Percentiles rank a stretch among this genome's conserved stretches.
These are phyloP conservation scores for Hesperia comma DNA, from an alignment of 2,888 invertebrate species.

Conservation along the genomic window DNA sequence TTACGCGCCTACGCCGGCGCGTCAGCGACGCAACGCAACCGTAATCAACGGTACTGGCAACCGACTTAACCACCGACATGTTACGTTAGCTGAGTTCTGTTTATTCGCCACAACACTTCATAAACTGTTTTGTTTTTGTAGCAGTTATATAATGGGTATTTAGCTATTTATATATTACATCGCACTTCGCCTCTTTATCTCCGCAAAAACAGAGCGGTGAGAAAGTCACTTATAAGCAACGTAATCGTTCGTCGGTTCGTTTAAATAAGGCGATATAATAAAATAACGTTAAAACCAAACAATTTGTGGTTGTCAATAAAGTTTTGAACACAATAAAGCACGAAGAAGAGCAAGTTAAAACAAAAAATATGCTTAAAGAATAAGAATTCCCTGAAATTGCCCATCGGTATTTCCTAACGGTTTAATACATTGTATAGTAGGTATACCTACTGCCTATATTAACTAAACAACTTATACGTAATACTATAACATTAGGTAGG, in stretches of 20 bases:
- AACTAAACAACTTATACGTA: too few relatives aligned
- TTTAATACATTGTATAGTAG: too few relatives aligned
- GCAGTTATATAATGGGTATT: slow-evolving; percentile 3
- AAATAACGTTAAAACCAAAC: too few relatives aligned
- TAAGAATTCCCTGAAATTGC: too few relatives aligned
- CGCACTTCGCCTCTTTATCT: not conserved
- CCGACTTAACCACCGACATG: slow-evolving; percentile 17
- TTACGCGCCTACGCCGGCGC: slow-evolving; percentile 31
- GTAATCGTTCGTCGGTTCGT: not conserved
- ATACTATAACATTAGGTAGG: too few relatives aligned
- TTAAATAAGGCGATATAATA: not conserved
- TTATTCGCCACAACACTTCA: slow-evolving; percentile 18
- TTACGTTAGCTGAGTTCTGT: slow-evolving; percentile 27
- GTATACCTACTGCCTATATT: too few relatives aligned
- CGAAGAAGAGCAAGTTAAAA: too few relatives aligned
- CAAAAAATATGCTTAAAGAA: too few relatives aligned
- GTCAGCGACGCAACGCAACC: slow-evolving; percentile 24
- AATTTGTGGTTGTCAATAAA: too few relatives aligned
- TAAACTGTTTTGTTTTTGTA: slow-evolving; percentile 7
- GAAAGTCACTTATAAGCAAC: not conserved
- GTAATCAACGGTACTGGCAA: slow-evolving; percentile 12
- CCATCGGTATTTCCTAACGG: too few relatives aligned
- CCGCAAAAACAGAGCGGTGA: not conserved
- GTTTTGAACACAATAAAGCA: too few relatives aligned
- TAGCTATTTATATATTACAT: not conserved